These are phyloP conservation scores for Rousettus madagascariensis DNA, from an alignment of 2,797 vertebrate species.

Conservation along the genomic window DNA sequence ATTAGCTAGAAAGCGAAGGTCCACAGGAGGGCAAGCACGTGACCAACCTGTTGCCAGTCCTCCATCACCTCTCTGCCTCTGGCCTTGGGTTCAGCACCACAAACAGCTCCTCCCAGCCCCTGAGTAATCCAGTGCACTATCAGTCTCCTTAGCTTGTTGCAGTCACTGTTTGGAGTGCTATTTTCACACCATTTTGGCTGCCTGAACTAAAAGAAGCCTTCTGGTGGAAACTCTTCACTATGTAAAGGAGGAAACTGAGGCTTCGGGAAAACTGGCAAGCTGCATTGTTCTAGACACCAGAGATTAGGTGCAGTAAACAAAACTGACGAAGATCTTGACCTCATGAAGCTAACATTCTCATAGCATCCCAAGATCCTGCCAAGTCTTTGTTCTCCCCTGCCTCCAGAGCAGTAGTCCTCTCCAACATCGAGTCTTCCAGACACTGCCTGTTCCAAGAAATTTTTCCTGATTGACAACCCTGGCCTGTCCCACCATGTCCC, in stretches of 20 bases:
- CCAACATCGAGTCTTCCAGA: background rate
- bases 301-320: background rate
- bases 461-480: background rate
- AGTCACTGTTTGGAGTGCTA: background rate
- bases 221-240: background rate
- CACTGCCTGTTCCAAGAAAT: background rate
- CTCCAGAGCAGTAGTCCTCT: background rate
- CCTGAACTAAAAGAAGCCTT: background rate
- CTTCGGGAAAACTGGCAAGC: background rate
- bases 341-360: no score
- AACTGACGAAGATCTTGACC: background rate
- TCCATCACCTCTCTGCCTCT: background rate
- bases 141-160: background rate
- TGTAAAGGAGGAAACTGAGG: background rate
- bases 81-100: slow-evolving; percentile 8
- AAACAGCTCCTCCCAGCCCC: background rate
- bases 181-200: background rate
- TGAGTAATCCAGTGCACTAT: accelerated
- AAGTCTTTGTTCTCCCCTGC: background rate
- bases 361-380: background rate
- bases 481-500: background rate
- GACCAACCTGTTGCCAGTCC: background rate
- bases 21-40: background rate
- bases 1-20: background rate
- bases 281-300: background rate